Percentiles rank a stretch among this genome's conserved stretches.
Conservation (phyloP, 2,888 invertebrate genomes). For the Drosophila colorata region DNA sequence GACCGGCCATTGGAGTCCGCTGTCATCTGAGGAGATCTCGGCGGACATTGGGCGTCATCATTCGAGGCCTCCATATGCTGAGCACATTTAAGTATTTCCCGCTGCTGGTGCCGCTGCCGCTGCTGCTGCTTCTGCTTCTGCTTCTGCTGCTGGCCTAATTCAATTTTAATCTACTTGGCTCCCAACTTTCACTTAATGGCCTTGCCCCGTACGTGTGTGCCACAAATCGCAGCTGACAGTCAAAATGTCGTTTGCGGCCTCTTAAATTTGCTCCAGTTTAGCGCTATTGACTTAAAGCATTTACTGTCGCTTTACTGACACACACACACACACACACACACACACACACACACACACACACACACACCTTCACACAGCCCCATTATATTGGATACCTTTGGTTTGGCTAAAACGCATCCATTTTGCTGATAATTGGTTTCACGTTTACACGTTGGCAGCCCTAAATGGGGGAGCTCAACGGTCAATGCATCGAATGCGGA, state of each 20-base stretch:
- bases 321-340: neutral
- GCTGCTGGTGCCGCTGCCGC: slow-evolving; percentile 1
- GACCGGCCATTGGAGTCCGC: slow-evolving; percentile 15
- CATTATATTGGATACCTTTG: neutral
- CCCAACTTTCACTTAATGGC: slow-evolving; percentile 20
- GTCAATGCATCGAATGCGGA: neutral
- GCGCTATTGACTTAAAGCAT: slow-evolving; percentile 3
- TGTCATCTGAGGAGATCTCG: slow-evolving; percentile 28
- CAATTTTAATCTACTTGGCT: slow-evolving; percentile 60
- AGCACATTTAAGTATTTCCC: slow-evolving; percentile 2
- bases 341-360: neutral
- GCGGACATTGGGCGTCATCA: slow-evolving; percentile 8
- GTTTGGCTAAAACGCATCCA: neutral
- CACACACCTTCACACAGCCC: neutral
- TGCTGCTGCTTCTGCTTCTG: slow-evolving; percentile 14
- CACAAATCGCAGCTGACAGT: slow-evolving; percentile 40
- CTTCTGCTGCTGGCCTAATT: slow-evolving; percentile 54
- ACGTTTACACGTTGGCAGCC: neutral
- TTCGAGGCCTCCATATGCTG: slow-evolving; percentile 35
- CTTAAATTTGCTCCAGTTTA: slow-evolving; percentile 8
- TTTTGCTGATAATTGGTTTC: slow-evolving; percentile 3
- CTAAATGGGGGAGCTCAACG: neutral
- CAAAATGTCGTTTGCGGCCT: slow-evolving; percentile 20
- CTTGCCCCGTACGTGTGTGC: slow-evolving; percentile 4
- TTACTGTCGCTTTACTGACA: slow-evolving; percentile 2